Evolutionary conservation across 2,113 vertebrate species (phyloP).

Genomic region (Malurus alboscapulatus): DNA sequence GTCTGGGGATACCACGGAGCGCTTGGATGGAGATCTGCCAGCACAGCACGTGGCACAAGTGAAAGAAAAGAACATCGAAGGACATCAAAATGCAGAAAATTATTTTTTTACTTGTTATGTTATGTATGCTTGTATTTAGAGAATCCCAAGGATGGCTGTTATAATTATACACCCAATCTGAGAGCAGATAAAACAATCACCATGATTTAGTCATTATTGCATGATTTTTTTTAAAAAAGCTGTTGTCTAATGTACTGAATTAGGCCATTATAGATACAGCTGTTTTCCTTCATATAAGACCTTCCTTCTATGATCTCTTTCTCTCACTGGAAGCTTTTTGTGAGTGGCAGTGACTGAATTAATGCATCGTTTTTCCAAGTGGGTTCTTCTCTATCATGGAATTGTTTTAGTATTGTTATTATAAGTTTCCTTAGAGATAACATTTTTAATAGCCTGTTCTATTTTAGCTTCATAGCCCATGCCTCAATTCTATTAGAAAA

Average conservation of each 20-base stretch:
- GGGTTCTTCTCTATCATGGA: not conserved
- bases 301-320: not conserved
- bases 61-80: not conserved
- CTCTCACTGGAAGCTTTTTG: not conserved
- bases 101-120: not conserved
- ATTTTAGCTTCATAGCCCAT: not conserved
- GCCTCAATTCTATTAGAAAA: constrained; percentile 19
- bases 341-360: not conserved
- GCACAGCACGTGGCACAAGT: not conserved
- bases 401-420: constrained; percentile 6
- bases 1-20: not conserved
- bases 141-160: not conserved
- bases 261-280: not conserved
- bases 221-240: not conserved
- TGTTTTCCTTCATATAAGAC: not conserved
- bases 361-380: not conserved
- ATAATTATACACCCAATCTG: not conserved
- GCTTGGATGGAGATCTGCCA: not conserved
- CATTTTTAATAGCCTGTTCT: constrained; percentile 27
- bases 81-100: not conserved
- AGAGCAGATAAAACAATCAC: not conserved
- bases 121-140: not conserved
- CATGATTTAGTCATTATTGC: not conserved
- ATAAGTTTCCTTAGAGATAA: not conserved
- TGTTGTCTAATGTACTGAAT: not conserved